Evolutionary conservation across 2,888 invertebrate genomes (phyloP).

Genomic region (Adela reaumurella): DNA sequence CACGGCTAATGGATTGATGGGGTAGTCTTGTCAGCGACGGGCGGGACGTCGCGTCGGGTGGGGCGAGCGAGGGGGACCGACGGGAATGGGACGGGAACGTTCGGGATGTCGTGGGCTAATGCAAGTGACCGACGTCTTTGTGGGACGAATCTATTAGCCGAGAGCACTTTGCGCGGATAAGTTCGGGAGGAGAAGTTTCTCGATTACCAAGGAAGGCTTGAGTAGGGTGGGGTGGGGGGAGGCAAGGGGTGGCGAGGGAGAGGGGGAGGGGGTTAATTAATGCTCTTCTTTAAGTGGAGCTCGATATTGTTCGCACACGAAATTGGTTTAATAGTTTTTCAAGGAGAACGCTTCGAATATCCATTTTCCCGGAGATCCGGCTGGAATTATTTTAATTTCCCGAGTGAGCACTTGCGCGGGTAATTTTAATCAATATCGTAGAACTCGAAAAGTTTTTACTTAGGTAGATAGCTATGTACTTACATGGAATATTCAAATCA

Average conservation of each 20-base stretch:
- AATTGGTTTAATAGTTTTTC: too few relatives aligned
- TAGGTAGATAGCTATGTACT: too few relatives aligned
- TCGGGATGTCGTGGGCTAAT: background rate
- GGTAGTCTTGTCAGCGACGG: slow-evolving; percentile 1
- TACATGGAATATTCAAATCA: too few relatives aligned
- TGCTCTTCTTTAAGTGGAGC: too few relatives aligned
- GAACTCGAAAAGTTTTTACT: too few relatives aligned
- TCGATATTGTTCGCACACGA: too few relatives aligned
- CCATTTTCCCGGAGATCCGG: too few relatives aligned
- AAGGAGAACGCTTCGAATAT: too few relatives aligned
- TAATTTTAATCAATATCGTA: too few relatives aligned
- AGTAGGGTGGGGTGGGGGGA: background rate
- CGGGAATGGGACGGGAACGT: background rate
- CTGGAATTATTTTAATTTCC: too few relatives aligned
- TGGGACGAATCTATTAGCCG: background rate
- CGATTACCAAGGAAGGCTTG: background rate
- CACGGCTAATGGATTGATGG: slow-evolving; percentile 5
- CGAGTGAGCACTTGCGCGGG: too few relatives aligned
- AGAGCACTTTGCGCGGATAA: background rate
- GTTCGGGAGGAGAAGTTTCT: background rate
- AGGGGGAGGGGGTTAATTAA: background rate
- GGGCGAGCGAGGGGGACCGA: background rate
- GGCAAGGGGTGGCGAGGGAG: too few relatives aligned
- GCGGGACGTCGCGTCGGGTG: background rate
- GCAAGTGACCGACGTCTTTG: background rate